A percentile compares a stretch with the other conserved stretches of the same genome.
These are phyloP conservation scores for Hemicrepidius hirtus DNA, from an alignment of 2,888 invertebrate genomes.

Conservation along the genomic window DNA sequence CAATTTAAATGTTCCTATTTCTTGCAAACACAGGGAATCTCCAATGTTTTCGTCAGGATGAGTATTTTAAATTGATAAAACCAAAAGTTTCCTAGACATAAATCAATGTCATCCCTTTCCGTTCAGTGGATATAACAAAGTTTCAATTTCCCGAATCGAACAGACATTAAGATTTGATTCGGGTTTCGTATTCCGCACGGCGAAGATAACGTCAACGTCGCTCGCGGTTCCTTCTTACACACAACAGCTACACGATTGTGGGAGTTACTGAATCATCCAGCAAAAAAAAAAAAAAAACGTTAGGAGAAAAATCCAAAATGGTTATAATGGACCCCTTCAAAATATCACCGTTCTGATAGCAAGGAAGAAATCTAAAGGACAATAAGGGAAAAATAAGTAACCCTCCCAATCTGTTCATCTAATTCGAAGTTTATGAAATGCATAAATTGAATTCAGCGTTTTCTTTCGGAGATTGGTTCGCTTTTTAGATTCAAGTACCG, in stretches of 20 bases:
- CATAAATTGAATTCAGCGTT: conserved; percentile 47
- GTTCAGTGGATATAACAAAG: conserved; percentile 67
- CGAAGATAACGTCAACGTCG: conserved; percentile 62
- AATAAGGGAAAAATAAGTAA: conserved; percentile 26
- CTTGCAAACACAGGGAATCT: conserved; percentile 10
- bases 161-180: conserved; percentile 69
- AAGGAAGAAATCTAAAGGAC: background rate
- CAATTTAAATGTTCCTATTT: conserved; percentile 31
- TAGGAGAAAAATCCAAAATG: too few species aligned
- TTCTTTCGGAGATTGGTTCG: conserved; percentile 43
- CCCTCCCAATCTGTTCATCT: conserved; percentile 39
- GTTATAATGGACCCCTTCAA: background rate
- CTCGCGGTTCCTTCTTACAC: conserved; percentile 55
- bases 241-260: conserved; percentile 30
- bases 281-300: background rate
- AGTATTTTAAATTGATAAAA: conserved; percentile 62
- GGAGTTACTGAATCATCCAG: conserved; percentile 13
- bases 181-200: conserved; percentile 61
- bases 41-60: conserved; percentile 53
- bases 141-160: conserved; percentile 69
- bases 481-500: conserved; percentile 45
- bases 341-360: too few species aligned
- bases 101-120: conserved; percentile 68
- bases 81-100: conserved; percentile 66
- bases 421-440: conserved; percentile 45